Evolutionary conservation across 2,888 invertebrate genomes (phyloP), one percentile per base, ranked within the genome.

Genomic region (Ptychoptera contaminata): DNA sequence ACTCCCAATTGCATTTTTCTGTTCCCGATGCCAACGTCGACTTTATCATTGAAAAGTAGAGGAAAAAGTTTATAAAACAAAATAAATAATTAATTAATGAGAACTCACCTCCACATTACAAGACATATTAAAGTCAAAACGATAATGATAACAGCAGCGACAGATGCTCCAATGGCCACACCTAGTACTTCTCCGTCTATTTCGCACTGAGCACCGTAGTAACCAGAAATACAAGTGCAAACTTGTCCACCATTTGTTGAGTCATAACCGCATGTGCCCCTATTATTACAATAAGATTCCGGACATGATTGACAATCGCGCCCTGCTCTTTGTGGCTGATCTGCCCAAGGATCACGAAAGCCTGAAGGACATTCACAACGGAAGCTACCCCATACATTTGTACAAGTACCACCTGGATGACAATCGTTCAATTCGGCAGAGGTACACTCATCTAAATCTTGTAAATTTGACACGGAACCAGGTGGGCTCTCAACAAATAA

Each of bases 171-270:
- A 44, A 90, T 82, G 0, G 91, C 88, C 16, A 91, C 91, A 0
- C 86, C 90, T 15, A 92, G 69, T 41, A 92, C 90, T 66, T 91
- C 91, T 1, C 90, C 91, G 60, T 92, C 92, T 43, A 91, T 78
- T 62, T 91, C 90, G 56, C 92, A 92, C 51, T 83, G 79, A 1
- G 79, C 75, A 1, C 92, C 92, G 61, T 90, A 91, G 63, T 86
- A 90, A 50, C 82, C 84, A 0, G 86, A 81, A n/a, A 78, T 69
- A 55, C 91, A 91, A 43, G 83, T 82, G 59, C 51, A 67, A 49
- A 55, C 50, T 48, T 66, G 65, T 8, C 52, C 53, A 12, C 63
- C 63, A 1, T 79, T 82, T 47, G 77, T 76, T 23, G 23, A 23
- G 46, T 70, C 70, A 56, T 87, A 88, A 42, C 75, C 76, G 56